phyloP scores from a whole-genome alignment of 2,113 vertebrate species.

The Aspidoscelis tigris region DNA sequence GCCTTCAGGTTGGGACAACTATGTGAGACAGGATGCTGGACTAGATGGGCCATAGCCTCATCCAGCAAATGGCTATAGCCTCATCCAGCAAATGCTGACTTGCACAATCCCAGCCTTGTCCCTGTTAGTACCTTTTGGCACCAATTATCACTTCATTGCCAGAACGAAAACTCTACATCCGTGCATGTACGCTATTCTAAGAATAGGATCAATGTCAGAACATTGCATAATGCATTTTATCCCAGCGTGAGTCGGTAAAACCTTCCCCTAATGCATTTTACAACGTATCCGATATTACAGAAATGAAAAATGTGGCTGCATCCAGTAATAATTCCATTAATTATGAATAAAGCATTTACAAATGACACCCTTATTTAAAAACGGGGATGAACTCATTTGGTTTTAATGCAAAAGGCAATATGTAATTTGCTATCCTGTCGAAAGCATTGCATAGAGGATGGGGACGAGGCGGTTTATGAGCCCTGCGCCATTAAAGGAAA shows the following conservation, averaged over 20 bases:
- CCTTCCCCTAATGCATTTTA: slow-evolving; percentile 57
- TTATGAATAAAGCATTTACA: slow-evolving; percentile 56
- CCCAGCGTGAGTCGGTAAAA: slow-evolving; percentile 51
- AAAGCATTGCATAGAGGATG: slow-evolving; percentile 27
- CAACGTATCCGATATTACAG: slow-evolving; percentile 45
- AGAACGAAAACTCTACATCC: slow-evolving; percentile 56
- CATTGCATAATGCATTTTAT: slow-evolving; percentile 38
- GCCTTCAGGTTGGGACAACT: too few species aligned
- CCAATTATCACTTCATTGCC: slow-evolving; percentile 37
- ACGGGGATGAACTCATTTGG: slow-evolving; percentile 48
- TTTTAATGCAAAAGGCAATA: slow-evolving; percentile 46
- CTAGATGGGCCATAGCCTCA: too few species aligned
- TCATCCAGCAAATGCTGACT: not conserved
- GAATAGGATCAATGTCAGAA: slow-evolving; percentile 30
- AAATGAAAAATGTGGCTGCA: slow-evolving; percentile 58
- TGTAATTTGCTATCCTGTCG: slow-evolving; percentile 48
- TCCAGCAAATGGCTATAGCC: too few species aligned
- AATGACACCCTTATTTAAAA: slow-evolving; percentile 59
- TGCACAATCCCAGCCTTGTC: slow-evolving; percentile 43
- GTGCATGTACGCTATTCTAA: slow-evolving; percentile 49
- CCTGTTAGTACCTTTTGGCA: slow-evolving; percentile 59
- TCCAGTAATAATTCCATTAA: slow-evolving; percentile 59
- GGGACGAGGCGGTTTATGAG: slow-evolving; percentile 30
- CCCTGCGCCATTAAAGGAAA: slow-evolving; percentile 30
- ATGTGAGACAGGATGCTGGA: too few species aligned